phyloP scores from a whole-genome alignment of 2,888 invertebrate genomes.

The Eledona agricola region DNA sequence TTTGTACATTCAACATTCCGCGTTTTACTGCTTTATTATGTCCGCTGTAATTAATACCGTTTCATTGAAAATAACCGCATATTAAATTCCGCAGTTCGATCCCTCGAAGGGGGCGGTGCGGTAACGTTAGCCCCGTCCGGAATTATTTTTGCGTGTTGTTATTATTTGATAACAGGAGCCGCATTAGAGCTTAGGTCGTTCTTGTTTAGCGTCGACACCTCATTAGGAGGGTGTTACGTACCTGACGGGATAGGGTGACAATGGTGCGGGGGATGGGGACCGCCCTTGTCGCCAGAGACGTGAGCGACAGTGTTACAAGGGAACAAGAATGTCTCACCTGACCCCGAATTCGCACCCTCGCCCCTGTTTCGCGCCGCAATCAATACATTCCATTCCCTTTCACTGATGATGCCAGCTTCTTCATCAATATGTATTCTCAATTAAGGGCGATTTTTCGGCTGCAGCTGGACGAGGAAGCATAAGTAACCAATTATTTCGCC shows the following conservation, averaged over 20 bases:
- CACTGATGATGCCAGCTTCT: constrained; percentile 33
- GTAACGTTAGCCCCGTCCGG: too few relatives aligned
- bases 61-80: too few relatives aligned
- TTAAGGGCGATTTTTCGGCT: constrained; percentile 28
- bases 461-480: constrained; percentile 4
- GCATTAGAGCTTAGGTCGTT: constrained; percentile 38
- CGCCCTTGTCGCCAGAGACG: constrained; percentile 37
- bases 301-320: constrained; percentile 44
- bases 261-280: constrained; percentile 40
- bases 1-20: constrained; percentile 1
- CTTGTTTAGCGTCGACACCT: constrained; percentile 37
- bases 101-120: too few relatives aligned
- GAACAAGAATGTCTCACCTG: constrained; percentile 46
- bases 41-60: constrained; percentile 6
- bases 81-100: constrained; percentile 1
- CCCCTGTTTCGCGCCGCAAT: constrained; percentile 43
- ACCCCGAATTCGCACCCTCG: constrained; percentile 42
- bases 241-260: constrained; percentile 45
- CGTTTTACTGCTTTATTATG: constrained; percentile 8
- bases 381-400: constrained; percentile 48
- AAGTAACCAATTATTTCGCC: constrained; percentile 24
- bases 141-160: too few relatives aligned
- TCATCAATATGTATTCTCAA: constrained; percentile 29
- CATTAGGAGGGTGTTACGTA: constrained; percentile 46
- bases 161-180: constrained; percentile 30